Percentiles rank a stretch among this genome's conserved stretches.
phyloP scores from a whole-genome alignment of 2,113 vertebrate genomes.

The Lethenteron reissneri region DNA sequence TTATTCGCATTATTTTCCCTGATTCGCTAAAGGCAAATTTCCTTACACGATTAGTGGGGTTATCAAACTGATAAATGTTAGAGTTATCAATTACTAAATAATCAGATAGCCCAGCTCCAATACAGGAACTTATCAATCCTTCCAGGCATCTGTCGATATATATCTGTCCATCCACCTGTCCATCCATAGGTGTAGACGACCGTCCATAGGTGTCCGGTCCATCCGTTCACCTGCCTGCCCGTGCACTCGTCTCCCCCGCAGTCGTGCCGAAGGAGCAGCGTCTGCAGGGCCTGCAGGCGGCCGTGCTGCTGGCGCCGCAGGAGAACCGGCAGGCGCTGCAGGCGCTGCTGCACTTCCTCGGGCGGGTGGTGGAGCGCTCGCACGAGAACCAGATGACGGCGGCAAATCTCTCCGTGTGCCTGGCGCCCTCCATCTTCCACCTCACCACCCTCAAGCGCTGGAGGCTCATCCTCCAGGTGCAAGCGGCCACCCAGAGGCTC shows the following conservation, averaged over 20 bases:
- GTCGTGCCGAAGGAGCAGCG: slow-evolving; percentile 42
- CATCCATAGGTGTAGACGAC: background rate
- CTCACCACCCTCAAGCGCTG: slow-evolving; percentile 49
- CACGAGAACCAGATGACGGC: slow-evolving; percentile 61
- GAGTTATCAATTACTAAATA: no score
- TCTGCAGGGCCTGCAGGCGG: slow-evolving; percentile 35
- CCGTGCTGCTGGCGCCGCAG: slow-evolving; percentile 39
- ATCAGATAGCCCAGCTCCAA: no score
- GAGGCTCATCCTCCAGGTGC: slow-evolving; percentile 37
- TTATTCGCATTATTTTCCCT: no score
- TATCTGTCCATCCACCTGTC: background rate
- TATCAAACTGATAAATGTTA: no score
- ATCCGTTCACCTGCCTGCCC: background rate
- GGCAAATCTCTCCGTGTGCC: slow-evolving; percentile 46
- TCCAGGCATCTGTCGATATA: background rate
- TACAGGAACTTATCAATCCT: no score
- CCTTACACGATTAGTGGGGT: no score
- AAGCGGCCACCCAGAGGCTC: background rate
- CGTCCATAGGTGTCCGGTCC: background rate
- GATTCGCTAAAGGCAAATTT: no score
- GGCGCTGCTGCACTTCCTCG: slow-evolving; percentile 53
- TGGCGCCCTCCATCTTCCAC: slow-evolving; percentile 56
- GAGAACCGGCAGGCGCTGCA: slow-evolving; percentile 60
- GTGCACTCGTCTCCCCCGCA: slow-evolving; percentile 11
- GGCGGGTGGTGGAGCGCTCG: slow-evolving; percentile 36